Base-by-base conservation (phyloP, 2,797 vertebrate genomes). In the Clarias fuscus region DNA sequence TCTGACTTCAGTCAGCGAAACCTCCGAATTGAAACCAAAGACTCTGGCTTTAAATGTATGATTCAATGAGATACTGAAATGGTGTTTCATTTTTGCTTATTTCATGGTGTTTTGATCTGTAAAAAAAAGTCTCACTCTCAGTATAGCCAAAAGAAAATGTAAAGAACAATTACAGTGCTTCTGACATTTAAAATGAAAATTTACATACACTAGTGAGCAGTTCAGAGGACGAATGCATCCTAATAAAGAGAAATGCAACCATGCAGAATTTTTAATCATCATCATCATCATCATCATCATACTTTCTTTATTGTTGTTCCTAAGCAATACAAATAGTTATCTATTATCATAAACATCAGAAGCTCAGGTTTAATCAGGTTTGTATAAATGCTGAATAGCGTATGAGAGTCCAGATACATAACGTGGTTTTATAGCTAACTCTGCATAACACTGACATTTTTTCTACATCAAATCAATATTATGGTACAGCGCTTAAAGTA, bases 401-500 rank as follows among this genome's bases (percentile, higher is more conserved):
- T 53, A 11, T 84, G 30, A 71, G 8, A 76, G 40, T 68, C 3
- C 73, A 58, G 58, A 62, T 43, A 62, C 4, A 61, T 22, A 70
- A 53, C n/a, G 17, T 27, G 13, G 27, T 61, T 7, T 68, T 72
- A 43, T 27, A 62, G 53, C 33, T 61, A 72, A 71, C 33, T 67
- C 24, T 30, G 62, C 58, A 84, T 73, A 84, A 73, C 62, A 14
- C 61, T 15, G 43, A 59, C 30, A 13, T 48, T 75, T 71, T 37
- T 13, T 18, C 17, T 27, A 59, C 24, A 37, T 61, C 48, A 53
- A 61, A 84, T 84, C 72, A 67, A 77, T 84, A 84, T 65, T 73
- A 67, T 67, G 30, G 76, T 78, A n/a, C n/a, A 22, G 65, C 71
- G 59, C 75, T 61, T 76, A 53, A 70, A 70, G 30, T 78, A 58